phyloP scores from a whole-genome alignment of 2,888 invertebrate genomes.

The Caenorhabditis sp. region DNA sequence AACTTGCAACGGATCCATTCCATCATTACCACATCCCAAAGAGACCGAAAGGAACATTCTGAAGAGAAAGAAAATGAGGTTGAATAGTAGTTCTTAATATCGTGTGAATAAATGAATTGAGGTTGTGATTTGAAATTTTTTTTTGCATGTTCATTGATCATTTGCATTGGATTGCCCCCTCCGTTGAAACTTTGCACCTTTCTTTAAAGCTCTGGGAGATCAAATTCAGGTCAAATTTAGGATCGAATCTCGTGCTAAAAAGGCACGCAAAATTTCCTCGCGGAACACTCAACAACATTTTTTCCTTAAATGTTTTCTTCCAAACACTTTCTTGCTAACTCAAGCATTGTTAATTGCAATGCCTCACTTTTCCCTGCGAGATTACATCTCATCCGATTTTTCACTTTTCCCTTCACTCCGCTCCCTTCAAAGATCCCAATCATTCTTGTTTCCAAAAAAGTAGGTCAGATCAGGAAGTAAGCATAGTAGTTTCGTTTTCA shows the following conservation, averaged over 20 bases:
- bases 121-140: too few species aligned
- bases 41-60: background rate
- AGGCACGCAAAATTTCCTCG: too few species aligned
- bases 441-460: constrained; percentile 5
- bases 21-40: background rate
- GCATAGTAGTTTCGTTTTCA: constrained; percentile 21
- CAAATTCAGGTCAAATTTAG: too few species aligned
- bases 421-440: constrained; percentile 20
- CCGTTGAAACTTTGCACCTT: too few species aligned
- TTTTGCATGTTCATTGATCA: too few species aligned
- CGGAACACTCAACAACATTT: too few species aligned
- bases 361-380: too few species aligned
- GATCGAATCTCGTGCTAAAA: too few species aligned
- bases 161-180: too few species aligned
- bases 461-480: constrained; percentile 43
- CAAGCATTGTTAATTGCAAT: constrained; percentile 2
- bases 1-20: background rate
- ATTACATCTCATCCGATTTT: constrained; percentile 20
- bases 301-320: too few species aligned
- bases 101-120: background rate
- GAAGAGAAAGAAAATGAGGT: background rate
- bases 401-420: background rate
- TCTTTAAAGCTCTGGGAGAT: too few species aligned
- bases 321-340: too few species aligned
- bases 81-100: background rate